These are phyloP conservation scores for Corythucha ciliata DNA, from an alignment of 2,888 invertebrate species.

Conservation along the genomic window DNA sequence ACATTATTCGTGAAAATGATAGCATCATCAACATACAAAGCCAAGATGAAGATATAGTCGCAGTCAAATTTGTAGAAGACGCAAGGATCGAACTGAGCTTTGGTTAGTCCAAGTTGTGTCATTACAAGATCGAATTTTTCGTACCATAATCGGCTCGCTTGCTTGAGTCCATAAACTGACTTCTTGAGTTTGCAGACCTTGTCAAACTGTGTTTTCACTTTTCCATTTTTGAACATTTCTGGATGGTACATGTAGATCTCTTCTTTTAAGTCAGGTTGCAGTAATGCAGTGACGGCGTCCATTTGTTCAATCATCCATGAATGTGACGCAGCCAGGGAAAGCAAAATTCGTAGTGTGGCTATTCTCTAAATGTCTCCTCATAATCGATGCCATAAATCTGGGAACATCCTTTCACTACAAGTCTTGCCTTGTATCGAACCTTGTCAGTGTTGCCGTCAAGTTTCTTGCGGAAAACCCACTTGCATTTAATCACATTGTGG, in stretches of 20 bases:
- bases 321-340: constrained; percentile 26
- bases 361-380: constrained; percentile 5
- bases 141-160: constrained; percentile 22
- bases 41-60: constrained; percentile 7
- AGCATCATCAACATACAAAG: constrained; percentile 32
- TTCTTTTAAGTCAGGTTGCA: too few relatives aligned
- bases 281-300: constrained; percentile 20
- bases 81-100: constrained; percentile 20
- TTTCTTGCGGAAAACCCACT: background rate
- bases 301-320: too few relatives aligned
- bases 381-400: constrained; percentile 18
- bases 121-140: constrained; percentile 13
- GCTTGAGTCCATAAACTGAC: constrained; percentile 29
- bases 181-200: constrained; percentile 27
- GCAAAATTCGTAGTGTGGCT: constrained; percentile 18
- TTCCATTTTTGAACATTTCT: constrained; percentile 23
- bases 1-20: constrained; percentile 15
- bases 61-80: too few relatives aligned
- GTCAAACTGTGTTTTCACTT: constrained; percentile 13
- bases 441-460: background rate
- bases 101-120: background rate
- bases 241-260: constrained; percentile 31
- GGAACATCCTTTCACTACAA: constrained; percentile 30
- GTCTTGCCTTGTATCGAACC: constrained; percentile 34
- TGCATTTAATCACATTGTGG: background rate